phyloP scores from a whole-genome alignment of 92 coral and sea anemone genomes.

The Zoanthus solanderi region DNA sequence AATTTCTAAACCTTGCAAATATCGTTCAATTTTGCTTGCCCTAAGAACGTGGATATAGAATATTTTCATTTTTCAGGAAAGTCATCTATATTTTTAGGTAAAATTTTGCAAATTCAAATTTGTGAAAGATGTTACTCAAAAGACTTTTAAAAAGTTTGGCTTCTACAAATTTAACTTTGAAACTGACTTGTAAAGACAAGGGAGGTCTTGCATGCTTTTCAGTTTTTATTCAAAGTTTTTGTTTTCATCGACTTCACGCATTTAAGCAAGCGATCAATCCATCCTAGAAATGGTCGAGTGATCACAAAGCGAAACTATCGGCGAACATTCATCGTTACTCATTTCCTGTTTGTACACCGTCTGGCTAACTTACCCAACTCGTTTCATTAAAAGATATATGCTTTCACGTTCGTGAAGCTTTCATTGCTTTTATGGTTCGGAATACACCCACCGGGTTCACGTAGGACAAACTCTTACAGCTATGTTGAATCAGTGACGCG shows the following conservation, averaged over 20 bases:
- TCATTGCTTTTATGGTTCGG: slow-evolving; percentile 11
- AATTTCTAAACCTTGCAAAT: no score
- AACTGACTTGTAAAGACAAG: not conserved
- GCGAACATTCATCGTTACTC: not conserved
- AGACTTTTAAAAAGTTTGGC: not conserved
- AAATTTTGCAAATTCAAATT: not conserved
- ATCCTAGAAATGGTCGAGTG: slow-evolving; percentile 9
- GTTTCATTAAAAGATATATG: not conserved
- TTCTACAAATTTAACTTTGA: not conserved
- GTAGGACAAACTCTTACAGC: not conserved
- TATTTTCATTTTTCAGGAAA: not conserved
- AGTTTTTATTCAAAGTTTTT: not conserved
- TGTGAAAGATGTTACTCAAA: no score
- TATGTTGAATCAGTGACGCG: not conserved
- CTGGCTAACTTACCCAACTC: not conserved
- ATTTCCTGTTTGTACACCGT: slow-evolving; percentile 25
- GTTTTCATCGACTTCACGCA: slow-evolving; percentile 16
- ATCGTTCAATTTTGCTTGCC: no score
- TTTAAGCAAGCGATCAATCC: not conserved
- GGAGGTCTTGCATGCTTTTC: not conserved
- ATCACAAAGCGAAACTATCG: slow-evolving; percentile 24
- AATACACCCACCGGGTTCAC: slow-evolving; percentile 21
- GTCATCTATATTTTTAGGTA: not conserved
- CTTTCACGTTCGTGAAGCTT: slow-evolving; percentile 29
- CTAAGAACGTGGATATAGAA: no score